phyloP scores from a whole-genome alignment of 1,140 invertebrate genomes.

The Habropoda laboriosa region DNA sequence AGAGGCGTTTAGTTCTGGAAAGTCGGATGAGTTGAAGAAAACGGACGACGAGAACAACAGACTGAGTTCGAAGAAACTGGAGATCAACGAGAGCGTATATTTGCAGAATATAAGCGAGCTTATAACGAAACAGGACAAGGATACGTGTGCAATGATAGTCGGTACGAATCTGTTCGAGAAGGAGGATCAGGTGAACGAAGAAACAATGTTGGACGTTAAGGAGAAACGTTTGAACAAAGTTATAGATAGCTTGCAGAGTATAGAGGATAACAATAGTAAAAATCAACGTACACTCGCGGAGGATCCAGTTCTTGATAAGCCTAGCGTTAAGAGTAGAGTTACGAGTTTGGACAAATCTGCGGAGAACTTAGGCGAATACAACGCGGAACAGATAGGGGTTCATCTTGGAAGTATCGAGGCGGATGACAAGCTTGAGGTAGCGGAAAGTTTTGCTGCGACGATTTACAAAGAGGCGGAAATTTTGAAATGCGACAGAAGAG shows the following conservation, averaged over 20 bases:
- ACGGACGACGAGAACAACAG: conserved; percentile 59
- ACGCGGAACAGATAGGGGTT: neutral
- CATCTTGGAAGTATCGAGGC: neutral
- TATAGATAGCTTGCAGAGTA: neutral
- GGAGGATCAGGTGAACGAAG: conserved; percentile 17
- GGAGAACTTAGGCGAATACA: no score
- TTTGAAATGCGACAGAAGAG: conserved; percentile 50
- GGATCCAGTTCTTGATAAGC: neutral
- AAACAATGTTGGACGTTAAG: neutral
- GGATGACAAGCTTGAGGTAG: neutral
- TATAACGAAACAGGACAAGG: conserved; percentile 5
- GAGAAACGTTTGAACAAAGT: conserved; percentile 21
- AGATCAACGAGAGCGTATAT: conserved; percentile 17
- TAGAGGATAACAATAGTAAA: neutral
- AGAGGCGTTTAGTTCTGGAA: conserved; percentile 71
- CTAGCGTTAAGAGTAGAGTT: conserved; percentile 15
- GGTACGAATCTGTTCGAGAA: conserved; percentile 26
- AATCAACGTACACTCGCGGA: neutral
- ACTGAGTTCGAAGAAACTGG: conserved; percentile 33
- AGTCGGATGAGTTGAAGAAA: conserved; percentile 66
- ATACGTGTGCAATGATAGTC: conserved; percentile 8
- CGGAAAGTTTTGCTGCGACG: neutral
- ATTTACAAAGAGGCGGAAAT: conserved; percentile 61
- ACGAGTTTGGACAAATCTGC: neutral
- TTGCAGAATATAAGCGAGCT: conserved; percentile 13